phyloP scores from a whole-genome alignment of 2,113 vertebrate genomes.

The Apeltes quadracus region DNA sequence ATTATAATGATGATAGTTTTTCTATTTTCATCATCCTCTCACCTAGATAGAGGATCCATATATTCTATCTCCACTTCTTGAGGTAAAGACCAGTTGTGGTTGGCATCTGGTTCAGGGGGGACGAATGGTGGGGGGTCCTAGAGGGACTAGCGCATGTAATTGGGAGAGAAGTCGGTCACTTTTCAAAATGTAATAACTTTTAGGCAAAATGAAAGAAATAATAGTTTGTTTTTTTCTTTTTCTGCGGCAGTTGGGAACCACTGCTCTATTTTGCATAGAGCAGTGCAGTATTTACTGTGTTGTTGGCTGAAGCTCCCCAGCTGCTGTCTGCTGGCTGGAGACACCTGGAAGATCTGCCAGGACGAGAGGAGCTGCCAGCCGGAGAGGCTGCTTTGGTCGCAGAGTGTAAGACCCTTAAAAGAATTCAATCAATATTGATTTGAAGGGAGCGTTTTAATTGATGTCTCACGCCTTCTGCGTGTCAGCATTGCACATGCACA shows the following conservation, averaged over 20 bases:
- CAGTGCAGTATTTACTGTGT: conserved; percentile 7
- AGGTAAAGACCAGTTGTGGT: no score
- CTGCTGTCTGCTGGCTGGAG: conserved; percentile 35
- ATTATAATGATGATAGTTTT: no score
- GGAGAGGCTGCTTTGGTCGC: conserved; percentile 9
- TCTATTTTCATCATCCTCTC: no score
- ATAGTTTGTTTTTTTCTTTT: neutral
- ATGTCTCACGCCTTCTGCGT: conserved; percentile 35
- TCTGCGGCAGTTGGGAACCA: neutral
- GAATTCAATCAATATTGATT: conserved; percentile 18
- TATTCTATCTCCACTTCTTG: no score
- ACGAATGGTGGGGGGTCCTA: no score
- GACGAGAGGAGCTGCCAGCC: conserved; percentile 26
- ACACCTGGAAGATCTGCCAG: conserved; percentile 40
- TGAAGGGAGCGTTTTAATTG: conserved; percentile 15
- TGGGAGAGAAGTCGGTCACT: no score
- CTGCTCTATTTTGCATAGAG: neutral
- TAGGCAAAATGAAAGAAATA: neutral
- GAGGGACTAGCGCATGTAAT: no score
- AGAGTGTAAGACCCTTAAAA: conserved; percentile 24
- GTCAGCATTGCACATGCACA: neutral
- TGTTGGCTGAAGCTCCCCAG: conserved; percentile 22
- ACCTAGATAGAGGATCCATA: no score
- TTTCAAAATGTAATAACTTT: no score
- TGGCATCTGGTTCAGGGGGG: no score